Conservation (phyloP, 2,888 invertebrate genomes). For the Metalampra italica region DNA sequence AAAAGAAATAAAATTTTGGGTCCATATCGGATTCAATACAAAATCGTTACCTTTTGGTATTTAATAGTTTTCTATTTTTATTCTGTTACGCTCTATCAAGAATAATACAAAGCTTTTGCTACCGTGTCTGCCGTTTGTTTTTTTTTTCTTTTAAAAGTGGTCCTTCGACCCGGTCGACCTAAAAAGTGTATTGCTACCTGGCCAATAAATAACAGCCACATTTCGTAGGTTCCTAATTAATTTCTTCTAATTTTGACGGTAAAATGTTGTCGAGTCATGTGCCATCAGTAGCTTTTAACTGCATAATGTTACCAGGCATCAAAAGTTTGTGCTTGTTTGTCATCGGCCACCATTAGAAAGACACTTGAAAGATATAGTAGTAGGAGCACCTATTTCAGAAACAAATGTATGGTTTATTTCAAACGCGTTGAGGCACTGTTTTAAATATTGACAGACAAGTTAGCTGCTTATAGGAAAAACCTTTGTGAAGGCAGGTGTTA, state of each 20-base stretch:
- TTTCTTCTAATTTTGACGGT: constrained; percentile 58
- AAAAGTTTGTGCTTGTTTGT: constrained; percentile 55
- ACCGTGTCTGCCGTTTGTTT: constrained; percentile 56
- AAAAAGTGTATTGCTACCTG: constrained; percentile 59
- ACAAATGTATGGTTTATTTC: background rate
- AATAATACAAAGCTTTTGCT: constrained; percentile 65
- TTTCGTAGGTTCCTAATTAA: constrained; percentile 63
- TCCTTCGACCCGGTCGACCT: constrained; percentile 31
- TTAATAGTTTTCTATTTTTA: constrained; percentile 68
- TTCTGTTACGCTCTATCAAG: constrained; percentile 56
- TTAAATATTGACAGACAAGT: too few relatives aligned
- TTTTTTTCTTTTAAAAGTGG: constrained; percentile 36
- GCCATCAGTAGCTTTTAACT: constrained; percentile 59
- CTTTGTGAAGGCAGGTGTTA: too few relatives aligned
- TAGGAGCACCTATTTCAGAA: constrained; percentile 16
- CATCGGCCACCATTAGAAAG: constrained; percentile 62
- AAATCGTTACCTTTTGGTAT: constrained; percentile 38
- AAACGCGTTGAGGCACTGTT: too few relatives aligned
- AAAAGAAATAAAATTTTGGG: constrained; percentile 31
- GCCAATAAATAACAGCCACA: constrained; percentile 27
- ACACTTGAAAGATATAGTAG: constrained; percentile 69
- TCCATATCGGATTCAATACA: constrained; percentile 36
- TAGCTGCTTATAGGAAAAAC: too few relatives aligned
- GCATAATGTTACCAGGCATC: constrained; percentile 28
- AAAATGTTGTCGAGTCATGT: constrained; percentile 67